phyloP scores from a whole-genome alignment of 2,888 invertebrate species.

The Seira musarum region DNA sequence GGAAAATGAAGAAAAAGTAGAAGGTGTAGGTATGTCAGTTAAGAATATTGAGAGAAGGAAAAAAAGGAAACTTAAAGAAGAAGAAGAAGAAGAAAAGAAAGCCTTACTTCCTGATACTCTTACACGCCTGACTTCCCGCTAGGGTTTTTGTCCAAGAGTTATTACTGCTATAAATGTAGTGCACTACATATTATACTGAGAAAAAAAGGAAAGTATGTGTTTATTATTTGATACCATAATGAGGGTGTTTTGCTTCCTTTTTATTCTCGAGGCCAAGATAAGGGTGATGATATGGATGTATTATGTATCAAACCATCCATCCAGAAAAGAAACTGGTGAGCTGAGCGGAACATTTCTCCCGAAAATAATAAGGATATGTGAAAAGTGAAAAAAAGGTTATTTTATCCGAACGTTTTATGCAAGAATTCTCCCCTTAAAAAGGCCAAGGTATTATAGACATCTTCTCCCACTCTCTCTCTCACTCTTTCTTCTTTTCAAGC shows the following conservation, averaged over 20 bases:
- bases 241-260: conserved; percentile 52
- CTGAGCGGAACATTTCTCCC: neutral
- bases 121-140: conserved; percentile 34
- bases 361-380: conserved; percentile 3
- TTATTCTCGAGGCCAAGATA: conserved; percentile 30
- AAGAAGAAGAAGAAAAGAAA: conserved; percentile 33
- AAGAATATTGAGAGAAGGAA: too few species aligned
- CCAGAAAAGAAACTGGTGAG: conserved; percentile 8
- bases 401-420: neutral
- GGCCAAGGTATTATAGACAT: conserved; percentile 52
- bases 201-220: conserved; percentile 52
- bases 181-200: conserved; percentile 14
- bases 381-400: conserved; percentile 1
- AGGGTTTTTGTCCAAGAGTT: conserved; percentile 24
- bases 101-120: conserved; percentile 54
- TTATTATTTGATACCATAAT: conserved; percentile 53
- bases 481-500: neutral
- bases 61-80: conserved; percentile 14
- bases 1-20: too few species aligned
- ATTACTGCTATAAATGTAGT: conserved; percentile 17
- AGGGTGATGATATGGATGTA: conserved; percentile 29
- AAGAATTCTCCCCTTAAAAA: conserved; percentile 29
- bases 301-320: conserved; percentile 8
- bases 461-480: conserved; percentile 14
- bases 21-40: too few species aligned